A percentile compares a stretch with the other conserved stretches of the same genome.
These are phyloP conservation scores for Lichenostomus cassidix DNA, from an alignment of 2,113 vertebrate genomes.

Conservation along the genomic window DNA sequence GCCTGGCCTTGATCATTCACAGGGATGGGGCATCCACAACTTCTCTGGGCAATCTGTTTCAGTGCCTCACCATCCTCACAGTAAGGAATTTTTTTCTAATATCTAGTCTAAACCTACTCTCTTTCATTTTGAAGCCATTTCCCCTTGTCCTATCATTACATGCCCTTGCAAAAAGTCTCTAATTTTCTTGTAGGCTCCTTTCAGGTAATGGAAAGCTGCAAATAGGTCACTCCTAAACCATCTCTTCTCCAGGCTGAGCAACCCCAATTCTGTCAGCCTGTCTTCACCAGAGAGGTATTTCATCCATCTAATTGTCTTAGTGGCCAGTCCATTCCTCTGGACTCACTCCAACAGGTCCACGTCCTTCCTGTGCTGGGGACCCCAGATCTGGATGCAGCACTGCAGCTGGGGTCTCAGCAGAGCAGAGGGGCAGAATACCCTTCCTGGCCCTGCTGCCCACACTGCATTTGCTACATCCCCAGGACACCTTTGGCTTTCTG, in stretches of 20 bases:
- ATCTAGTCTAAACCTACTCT: not conserved
- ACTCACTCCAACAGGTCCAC: accelerated
- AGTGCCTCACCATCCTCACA: not conserved
- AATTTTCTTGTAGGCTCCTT: not conserved
- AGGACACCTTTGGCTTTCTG: accelerated
- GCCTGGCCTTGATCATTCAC: not conserved
- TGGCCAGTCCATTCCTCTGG: not conserved
- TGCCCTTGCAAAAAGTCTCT: not conserved
- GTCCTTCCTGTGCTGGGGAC: not conserved
- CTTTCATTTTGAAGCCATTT: not conserved
- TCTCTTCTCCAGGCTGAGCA: not conserved
- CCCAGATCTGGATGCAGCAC: not conserved
- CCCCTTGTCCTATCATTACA: not conserved
- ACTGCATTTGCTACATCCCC: not conserved
- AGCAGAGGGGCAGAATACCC: not conserved
- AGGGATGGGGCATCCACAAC: not conserved
- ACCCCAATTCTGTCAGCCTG: not conserved
- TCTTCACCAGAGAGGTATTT: not conserved
- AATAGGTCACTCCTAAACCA: accelerated
- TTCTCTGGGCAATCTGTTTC: not conserved
- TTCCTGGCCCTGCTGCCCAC: not conserved
- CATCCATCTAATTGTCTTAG: too few relatives aligned
- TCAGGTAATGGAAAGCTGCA: not conserved
- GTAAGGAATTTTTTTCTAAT: not conserved
- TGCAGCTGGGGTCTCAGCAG: not conserved